These are phyloP conservation scores for Catharus ustulatus DNA, from an alignment of 2,797 vertebrate species.

Conservation along the genomic window DNA sequence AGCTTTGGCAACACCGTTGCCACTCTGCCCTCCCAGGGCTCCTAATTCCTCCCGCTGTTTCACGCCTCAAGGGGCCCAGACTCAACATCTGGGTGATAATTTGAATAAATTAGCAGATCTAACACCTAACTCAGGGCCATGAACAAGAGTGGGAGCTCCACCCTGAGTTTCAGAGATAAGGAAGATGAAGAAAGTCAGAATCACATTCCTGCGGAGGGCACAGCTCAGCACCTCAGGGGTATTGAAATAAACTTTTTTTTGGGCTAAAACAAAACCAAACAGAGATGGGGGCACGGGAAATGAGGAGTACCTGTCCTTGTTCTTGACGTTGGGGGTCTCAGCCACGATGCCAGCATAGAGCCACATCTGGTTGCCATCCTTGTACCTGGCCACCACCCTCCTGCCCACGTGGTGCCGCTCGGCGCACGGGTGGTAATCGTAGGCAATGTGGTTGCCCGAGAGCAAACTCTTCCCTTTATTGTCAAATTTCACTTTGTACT, in stretches of 20 bases:
- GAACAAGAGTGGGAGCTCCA: neutral
- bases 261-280: accelerated
- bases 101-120: neutral
- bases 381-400: slow-evolving; percentile 95
- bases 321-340: slow-evolving; percentile 95
- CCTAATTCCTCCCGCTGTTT: neutral
- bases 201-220: accelerated
- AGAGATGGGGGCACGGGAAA: accelerated
- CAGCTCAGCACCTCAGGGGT: neutral
- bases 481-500: slow-evolving; percentile 98
- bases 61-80: neutral
- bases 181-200: neutral
- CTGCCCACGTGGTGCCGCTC: slow-evolving; percentile 92
- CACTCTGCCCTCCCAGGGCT: neutral
- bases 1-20: neutral
- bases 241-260: neutral
- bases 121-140: neutral
- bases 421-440: slow-evolving; percentile 89
- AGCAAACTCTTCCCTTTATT: slow-evolving; percentile 97
- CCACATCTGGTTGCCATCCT: slow-evolving; percentile 95
- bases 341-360: slow-evolving; percentile 98
- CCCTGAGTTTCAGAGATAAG: neutral
- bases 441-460: slow-evolving; percentile 96
- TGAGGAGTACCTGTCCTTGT: slow-evolving; percentile 87
- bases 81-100: neutral